A percentile compares a stretch with the other conserved stretches of the same genome.
Conservation (phyloP, 2,888 invertebrate genomes). For the Papilio elwesi region DNA sequence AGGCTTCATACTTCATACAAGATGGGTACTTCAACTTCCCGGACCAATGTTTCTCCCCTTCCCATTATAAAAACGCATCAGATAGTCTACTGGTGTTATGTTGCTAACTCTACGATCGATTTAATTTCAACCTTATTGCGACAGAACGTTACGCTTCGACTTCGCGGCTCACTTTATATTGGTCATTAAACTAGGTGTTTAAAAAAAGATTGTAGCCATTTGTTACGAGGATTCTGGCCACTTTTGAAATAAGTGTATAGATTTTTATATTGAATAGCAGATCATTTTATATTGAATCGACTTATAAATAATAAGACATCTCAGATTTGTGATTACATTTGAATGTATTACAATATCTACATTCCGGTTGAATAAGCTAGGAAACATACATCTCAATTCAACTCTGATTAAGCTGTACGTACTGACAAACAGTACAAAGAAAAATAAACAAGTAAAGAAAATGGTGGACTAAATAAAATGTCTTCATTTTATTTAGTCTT, state of each 20-base stretch:
- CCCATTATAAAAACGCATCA: slow-evolving; percentile 38
- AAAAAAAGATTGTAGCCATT: slow-evolving; percentile 36
- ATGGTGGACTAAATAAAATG: too few species aligned
- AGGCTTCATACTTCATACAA: slow-evolving; percentile 37
- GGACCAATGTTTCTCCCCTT: slow-evolving; percentile 36
- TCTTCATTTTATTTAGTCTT: too few species aligned
- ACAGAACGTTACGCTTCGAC: not conserved
- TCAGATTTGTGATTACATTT: not conserved
- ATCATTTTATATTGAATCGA: not conserved
- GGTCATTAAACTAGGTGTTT: slow-evolving; percentile 25
- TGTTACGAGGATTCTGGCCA: slow-evolving; percentile 27
- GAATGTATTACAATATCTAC: too few species aligned
- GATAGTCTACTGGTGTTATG: slow-evolving; percentile 1
- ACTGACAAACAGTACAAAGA: too few species aligned
- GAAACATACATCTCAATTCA: too few species aligned
- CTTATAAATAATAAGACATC: not conserved
- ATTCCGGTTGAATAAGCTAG: too few species aligned
- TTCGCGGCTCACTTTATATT: slow-evolving; percentile 21
- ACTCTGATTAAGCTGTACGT: too few species aligned
- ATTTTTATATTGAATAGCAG: not conserved
- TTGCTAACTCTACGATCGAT: not conserved
- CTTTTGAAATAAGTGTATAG: slow-evolving; percentile 13
- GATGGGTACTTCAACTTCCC: slow-evolving; percentile 33
- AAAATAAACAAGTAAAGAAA: too few species aligned
- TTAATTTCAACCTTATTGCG: slow-evolving; percentile 26